A percentile compares a stretch with the other conserved stretches of the same genome.
Evolutionary conservation across 2,888 invertebrate genomes (phyloP).

Genomic region (Leucania comma): DNA sequence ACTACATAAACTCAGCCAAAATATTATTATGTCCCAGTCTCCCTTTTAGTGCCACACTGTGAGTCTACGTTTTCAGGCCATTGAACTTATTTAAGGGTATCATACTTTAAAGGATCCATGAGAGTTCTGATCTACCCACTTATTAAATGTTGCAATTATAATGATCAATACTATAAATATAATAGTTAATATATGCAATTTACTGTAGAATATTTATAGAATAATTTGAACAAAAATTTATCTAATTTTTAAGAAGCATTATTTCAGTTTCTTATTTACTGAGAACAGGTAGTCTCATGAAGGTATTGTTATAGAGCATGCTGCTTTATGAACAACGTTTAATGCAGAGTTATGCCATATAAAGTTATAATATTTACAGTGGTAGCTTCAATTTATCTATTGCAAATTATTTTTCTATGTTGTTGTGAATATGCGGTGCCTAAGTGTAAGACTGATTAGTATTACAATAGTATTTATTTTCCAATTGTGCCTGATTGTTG

Average conservation of each 20-base stretch:
- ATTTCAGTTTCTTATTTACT: slow-evolving; percentile 1
- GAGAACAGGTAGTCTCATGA: too few species aligned
- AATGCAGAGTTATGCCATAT: background rate
- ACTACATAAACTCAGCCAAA: background rate
- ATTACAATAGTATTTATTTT: slow-evolving; percentile 66
- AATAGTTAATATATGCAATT: background rate
- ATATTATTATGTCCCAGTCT: slow-evolving; percentile 2
- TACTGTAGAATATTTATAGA: too few species aligned
- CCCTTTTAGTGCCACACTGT: slow-evolving; percentile 32
- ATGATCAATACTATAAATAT: background rate
- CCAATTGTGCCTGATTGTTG: slow-evolving; percentile 59
- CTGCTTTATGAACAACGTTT: background rate
- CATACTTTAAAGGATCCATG: background rate
- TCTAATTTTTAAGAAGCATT: background rate
- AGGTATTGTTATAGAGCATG: slow-evolving; percentile 9
- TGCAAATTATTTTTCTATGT: slow-evolving; percentile 41
- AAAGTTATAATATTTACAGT: slow-evolving; percentile 8
- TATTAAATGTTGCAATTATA: background rate
- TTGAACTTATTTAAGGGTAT: background rate
- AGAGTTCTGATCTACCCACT: background rate
- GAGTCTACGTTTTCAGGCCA: background rate
- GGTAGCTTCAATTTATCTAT: slow-evolving; percentile 17
- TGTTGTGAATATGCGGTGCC: slow-evolving; percentile 78
- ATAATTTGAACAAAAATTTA: slow-evolving; percentile 7
- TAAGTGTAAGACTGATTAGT: slow-evolving; percentile 84